Percentiles rank a stretch among this genome's conserved stretches.
Conservation (phyloP, 1,140 invertebrate species). For the Zaprionus taronus region DNA sequence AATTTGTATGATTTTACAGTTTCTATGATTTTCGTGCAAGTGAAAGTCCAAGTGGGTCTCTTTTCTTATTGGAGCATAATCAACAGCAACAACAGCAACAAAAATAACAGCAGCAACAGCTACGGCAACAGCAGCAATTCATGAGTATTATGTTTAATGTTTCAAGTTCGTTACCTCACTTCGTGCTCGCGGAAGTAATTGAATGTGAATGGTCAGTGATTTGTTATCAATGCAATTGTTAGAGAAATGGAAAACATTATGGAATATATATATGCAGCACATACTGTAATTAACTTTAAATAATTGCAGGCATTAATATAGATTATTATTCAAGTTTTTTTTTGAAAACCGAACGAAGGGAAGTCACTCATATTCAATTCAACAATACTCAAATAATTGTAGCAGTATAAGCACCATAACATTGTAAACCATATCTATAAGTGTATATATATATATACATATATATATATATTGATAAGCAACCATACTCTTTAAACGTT, state of each 20-base stretch:
- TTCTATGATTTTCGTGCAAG: constrained; percentile 45
- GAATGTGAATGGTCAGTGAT: constrained; percentile 38
- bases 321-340: background rate
- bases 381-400: too few relatives aligned
- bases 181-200: constrained; percentile 54
- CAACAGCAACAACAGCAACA: constrained; percentile 14
- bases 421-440: background rate
- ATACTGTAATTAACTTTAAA: background rate
- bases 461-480: background rate
- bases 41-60: constrained; percentile 57
- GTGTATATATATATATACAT: background rate
- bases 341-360: too few relatives aligned
- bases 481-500: too few relatives aligned
- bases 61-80: constrained; percentile 17
- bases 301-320: background rate
- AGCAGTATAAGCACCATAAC: too few relatives aligned
- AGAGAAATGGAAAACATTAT: background rate
- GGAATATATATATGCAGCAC: constrained; percentile 9
- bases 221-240: constrained; percentile 10
- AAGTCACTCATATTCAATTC: too few relatives aligned
- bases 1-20: constrained; percentile 62
- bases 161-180: constrained; percentile 65
- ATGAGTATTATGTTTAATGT: constrained; percentile 44
- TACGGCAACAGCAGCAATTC: constrained; percentile 6
- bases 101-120: background rate